A percentile compares a stretch with the other conserved stretches of the same genome.
These are phyloP conservation scores for Agriopis aurantiaria DNA, from an alignment of 2,888 invertebrate genomes.

Conservation along the genomic window DNA sequence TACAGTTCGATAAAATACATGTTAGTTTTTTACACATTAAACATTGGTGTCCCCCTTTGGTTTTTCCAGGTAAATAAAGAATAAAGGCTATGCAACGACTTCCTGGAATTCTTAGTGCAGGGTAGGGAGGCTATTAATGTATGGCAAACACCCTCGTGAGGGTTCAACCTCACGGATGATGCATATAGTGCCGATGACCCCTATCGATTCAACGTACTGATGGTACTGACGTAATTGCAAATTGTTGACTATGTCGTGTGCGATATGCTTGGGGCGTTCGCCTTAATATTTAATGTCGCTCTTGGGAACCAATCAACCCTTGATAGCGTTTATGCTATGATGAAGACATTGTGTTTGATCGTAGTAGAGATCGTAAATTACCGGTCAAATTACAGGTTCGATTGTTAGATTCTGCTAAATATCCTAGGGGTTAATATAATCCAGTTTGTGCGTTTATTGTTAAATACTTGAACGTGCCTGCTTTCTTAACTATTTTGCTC, in stretches of 20 bases:
- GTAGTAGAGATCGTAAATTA: constrained; percentile 21
- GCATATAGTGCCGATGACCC: constrained; percentile 84
- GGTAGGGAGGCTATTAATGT: constrained; percentile 71
- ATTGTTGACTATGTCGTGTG: constrained; percentile 55
- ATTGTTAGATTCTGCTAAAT: constrained; percentile 22
- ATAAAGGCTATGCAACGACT: constrained; percentile 53
- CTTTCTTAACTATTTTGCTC: constrained; percentile 34
- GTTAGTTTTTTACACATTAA: constrained; percentile 22
- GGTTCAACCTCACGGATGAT: constrained; percentile 78
- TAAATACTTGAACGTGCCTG: constrained; percentile 24
- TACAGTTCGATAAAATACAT: constrained; percentile 4
- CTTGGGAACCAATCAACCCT: constrained; percentile 40
- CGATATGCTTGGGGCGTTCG: constrained; percentile 28
- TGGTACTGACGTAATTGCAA: constrained; percentile 74
- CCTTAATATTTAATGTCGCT: constrained; percentile 51
- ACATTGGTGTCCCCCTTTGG: constrained; percentile 36
- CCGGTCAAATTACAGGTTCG: constrained; percentile 12
- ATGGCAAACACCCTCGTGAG: constrained; percentile 77
- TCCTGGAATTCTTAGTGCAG: constrained; percentile 71
- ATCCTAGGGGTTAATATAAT: background rate
- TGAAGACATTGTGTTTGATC: constrained; percentile 23
- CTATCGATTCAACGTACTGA: constrained; percentile 78
- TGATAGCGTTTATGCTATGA: constrained; percentile 27
- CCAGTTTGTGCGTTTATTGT: constrained; percentile 5
- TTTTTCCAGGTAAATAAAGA: constrained; percentile 43